A percentile compares a stretch with the other conserved stretches of the same genome.
phyloP scores from a whole-genome alignment of 2,888 invertebrate species.

The Frankliniella fusca region DNA sequence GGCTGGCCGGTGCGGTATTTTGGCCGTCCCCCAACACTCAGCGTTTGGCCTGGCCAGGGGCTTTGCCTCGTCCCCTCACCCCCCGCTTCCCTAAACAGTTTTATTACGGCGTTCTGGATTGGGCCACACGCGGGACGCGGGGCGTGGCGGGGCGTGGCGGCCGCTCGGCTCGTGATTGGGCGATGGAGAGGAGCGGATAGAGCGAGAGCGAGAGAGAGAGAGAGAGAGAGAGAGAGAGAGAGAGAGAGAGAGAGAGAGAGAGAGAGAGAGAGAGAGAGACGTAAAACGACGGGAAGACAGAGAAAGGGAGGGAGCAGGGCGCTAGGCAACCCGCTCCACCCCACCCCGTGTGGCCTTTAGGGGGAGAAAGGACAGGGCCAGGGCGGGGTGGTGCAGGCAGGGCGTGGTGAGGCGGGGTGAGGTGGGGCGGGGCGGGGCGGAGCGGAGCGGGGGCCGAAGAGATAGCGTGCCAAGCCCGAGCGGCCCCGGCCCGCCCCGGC shows the following conservation, averaged over 20 bases:
- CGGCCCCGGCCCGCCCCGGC: too few relatives aligned
- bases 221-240: background rate
- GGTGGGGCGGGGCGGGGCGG: background rate
- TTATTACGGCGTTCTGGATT: background rate
- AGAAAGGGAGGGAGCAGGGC: background rate
- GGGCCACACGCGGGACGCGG: background rate
- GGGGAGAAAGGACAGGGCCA: too few relatives aligned
- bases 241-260: background rate
- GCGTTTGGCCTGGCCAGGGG: background rate
- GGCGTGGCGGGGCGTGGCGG: background rate
- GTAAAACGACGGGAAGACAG: too few relatives aligned
- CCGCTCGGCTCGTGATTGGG: background rate
- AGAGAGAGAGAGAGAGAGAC: slow-evolving; percentile 5
- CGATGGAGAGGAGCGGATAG: background rate
- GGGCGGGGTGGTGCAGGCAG: background rate
- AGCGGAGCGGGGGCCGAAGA: too few relatives aligned
- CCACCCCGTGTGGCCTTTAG: background rate
- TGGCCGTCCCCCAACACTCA: background rate
- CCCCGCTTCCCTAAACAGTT: background rate
- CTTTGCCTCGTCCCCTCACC: background rate
- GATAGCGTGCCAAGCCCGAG: too few relatives aligned
- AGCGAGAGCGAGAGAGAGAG: background rate
- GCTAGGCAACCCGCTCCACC: background rate
- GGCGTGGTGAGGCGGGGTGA: background rate
- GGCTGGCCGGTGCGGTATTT: background rate